phyloP scores from a whole-genome alignment of 2,888 invertebrate species.

The Eupeodes luniger region DNA sequence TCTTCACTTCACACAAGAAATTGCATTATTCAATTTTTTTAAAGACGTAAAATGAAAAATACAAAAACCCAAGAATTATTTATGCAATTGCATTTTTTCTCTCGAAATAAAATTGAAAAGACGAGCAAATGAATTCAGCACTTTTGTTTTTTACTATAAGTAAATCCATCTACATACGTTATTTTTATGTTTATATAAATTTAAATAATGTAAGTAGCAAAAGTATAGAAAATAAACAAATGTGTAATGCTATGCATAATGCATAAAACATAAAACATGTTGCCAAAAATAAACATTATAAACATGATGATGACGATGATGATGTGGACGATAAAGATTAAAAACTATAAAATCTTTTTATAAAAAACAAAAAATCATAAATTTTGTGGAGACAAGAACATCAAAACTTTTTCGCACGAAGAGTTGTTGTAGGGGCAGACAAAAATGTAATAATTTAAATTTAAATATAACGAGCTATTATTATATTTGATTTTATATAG shows the following conservation, averaged over 20 bases:
- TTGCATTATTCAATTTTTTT: conserved; percentile 31
- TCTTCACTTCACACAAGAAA: conserved; percentile 6
- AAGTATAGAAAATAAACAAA: background rate
- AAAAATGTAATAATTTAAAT: no score
- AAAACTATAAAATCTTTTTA: background rate
- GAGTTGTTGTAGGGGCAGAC: no score
- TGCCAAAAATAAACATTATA: conserved; percentile 10
- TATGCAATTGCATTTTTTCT: conserved; percentile 37
- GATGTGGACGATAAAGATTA: background rate
- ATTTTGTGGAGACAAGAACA: background rate
- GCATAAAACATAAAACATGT: conserved; percentile 15
- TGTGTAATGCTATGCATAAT: background rate
- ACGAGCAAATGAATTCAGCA: conserved; percentile 14
- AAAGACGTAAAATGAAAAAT: background rate
- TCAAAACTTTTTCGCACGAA: no score
- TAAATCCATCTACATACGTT: background rate
- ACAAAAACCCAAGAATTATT: background rate
- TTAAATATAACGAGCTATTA: no score
- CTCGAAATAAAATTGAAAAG: conserved; percentile 23
- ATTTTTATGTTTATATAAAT: background rate
- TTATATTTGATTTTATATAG: no score
- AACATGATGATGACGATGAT: background rate
- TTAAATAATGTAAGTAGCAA: background rate
- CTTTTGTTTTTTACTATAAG: background rate
- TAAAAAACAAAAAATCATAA: background rate